Base-by-base conservation (phyloP, 2,888 invertebrate species). In the Lymantria monacha region DNA sequence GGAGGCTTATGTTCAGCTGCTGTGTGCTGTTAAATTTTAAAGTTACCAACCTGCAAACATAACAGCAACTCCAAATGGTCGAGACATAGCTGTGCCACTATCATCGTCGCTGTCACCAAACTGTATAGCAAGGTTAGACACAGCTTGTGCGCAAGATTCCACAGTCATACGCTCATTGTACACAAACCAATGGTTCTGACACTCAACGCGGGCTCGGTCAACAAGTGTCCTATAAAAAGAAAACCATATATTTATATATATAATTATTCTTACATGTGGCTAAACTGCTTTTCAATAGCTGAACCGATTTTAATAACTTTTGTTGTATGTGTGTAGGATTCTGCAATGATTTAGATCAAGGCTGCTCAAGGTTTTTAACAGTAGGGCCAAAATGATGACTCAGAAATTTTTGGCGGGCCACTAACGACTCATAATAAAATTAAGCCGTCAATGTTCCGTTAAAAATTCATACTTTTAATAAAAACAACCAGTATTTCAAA, bases 1-100 rank as follows among this genome's bases (percentile, higher is more conserved):
- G n/a, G n/a, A n/a, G n/a, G n/a, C n/a, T n/a, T n/a, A n/a, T n/a
- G n/a, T n/a, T n/a, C n/a, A n/a, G n/a, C n/a, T n/a, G n/a, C n/a
- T n/a, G n/a, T n/a, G n/a, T n/a, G n/a, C n/a, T n/a, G n/a, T n/a
- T n/a, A n/a, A 22, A 22, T 22, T 22, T 22, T 22, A 22, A 22
- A 22, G 22, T 3, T 22, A 22, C 22, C 22, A 68, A 80, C 96
- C 97, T 66, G 99, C 99, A 92, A 99, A 99, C 70, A 99, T 93
- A 79, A 99, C 96, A 14, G 99, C 99, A 13, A 99, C 99, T 57
- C 99, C 99, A 91, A 99, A 99, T 3, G 99, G 99, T 56, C 99
- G 94, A 49, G 98, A 98, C 97, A 97, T 97, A 9, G 97, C 97
- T 12, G 96, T 95, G 57, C 97, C 98, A 67, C 97, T 98, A 83